Evolutionary conservation across 2,888 invertebrate genomes (phyloP).

Genomic region (Heliconius hortense): DNA sequence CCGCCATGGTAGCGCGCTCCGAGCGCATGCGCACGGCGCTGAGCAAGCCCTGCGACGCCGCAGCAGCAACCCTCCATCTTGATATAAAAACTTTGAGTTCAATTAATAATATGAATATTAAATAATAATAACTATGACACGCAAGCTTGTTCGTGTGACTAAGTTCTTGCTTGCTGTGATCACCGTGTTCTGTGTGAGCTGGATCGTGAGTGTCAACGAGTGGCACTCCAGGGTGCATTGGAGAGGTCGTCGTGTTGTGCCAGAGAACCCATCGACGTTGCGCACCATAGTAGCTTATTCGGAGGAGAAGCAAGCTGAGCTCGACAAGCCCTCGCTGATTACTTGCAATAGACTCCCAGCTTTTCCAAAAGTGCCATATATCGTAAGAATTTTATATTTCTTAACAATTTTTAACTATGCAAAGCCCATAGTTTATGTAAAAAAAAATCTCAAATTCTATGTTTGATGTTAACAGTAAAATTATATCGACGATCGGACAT

Average conservation of each 20-base stretch:
- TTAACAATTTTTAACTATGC: background rate
- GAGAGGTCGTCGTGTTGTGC: slow-evolving; percentile 51
- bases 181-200: slow-evolving; percentile 71
- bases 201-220: slow-evolving; percentile 71
- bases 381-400: slow-evolving; percentile 56
- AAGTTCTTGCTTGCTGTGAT: slow-evolving; percentile 70
- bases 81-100: background rate
- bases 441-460: background rate
- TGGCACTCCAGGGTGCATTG: slow-evolving; percentile 66
- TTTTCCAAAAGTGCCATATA: slow-evolving; percentile 59
- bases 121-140: slow-evolving; percentile 47
- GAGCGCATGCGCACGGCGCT: slow-evolving; percentile 71
- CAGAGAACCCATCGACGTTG: slow-evolving; percentile 64
- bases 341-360: slow-evolving; percentile 69
- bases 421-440: too few species aligned
- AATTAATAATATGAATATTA: slow-evolving; percentile 33
- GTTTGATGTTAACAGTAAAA: background rate
- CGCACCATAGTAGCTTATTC: slow-evolving; percentile 84
- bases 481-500: too few species aligned
- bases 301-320: slow-evolving; percentile 77
- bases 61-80: slow-evolving; percentile 48
- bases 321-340: slow-evolving; percentile 73
- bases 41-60: slow-evolving; percentile 47
- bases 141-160: slow-evolving; percentile 63
- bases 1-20: slow-evolving; percentile 73